phyloP scores from a whole-genome alignment of 2,797 vertebrate genomes.

The Erithacus rubecula region DNA sequence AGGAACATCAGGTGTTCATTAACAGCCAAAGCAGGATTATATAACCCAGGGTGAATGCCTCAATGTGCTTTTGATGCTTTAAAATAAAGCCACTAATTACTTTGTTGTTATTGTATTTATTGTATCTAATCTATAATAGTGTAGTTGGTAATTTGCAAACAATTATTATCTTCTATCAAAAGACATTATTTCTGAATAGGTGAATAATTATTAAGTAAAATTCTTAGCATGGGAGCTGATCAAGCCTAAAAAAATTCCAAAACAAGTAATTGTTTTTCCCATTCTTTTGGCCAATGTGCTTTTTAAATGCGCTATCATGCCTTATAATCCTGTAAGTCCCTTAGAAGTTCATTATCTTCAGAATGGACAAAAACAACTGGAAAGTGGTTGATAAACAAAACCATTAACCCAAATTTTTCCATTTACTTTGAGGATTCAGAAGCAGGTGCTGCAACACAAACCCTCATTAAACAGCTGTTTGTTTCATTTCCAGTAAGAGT shows the following conservation, averaged over 20 bases:
- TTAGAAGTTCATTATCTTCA: slow-evolving; percentile 34
- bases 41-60: neutral
- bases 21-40: neutral
- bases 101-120: neutral
- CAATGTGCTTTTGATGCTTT: neutral
- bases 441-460: slow-evolving; percentile 20
- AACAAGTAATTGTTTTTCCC: neutral
- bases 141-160: neutral
- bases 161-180: neutral
- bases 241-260: neutral
- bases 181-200: neutral
- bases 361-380: neutral
- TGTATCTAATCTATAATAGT: neutral
- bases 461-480: slow-evolving; percentile 37
- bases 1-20: neutral
- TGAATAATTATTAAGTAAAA: neutral
- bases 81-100: neutral
- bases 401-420: slow-evolving; percentile 40
- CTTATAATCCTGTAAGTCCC: neutral
- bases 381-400: slow-evolving; percentile 49
- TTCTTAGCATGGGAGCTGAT: neutral
- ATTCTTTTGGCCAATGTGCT: neutral
- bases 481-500: slow-evolving; percentile 3
- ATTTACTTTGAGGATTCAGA: slow-evolving; percentile 38
- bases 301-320: neutral